phyloP scores from a whole-genome alignment of 2,113 vertebrate species.

The Sander vitreus region DNA sequence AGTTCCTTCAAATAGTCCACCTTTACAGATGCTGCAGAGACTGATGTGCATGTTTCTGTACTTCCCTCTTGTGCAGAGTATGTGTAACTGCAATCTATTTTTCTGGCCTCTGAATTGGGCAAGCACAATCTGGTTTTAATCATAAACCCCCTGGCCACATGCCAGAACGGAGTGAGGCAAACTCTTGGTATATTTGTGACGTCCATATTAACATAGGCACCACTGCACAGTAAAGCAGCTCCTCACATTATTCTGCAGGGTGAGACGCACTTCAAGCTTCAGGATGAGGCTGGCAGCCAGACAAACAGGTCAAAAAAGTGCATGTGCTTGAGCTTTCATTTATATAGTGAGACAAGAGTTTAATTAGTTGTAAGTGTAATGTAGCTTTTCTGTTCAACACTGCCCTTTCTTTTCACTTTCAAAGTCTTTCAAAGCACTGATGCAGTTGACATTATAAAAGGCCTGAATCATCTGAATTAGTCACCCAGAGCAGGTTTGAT shows the following conservation, averaged over 20 bases:
- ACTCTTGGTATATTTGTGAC: constrained; percentile 75
- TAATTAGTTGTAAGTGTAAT: constrained; percentile 5
- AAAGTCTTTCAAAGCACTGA: constrained; percentile 6
- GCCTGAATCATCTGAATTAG: constrained; percentile 61
- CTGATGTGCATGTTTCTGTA: constrained; percentile 47
- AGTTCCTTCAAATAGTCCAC: constrained; percentile 32
- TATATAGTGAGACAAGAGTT: constrained; percentile 22
- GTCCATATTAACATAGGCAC: constrained; percentile 71
- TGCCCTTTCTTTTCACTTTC: constrained; percentile 24
- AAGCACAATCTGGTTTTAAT: constrained; percentile 85
- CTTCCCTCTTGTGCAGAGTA: constrained; percentile 83
- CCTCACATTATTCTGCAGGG: constrained; percentile 30
- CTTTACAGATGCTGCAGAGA: constrained; percentile 48
- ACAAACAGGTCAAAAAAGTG: neutral
- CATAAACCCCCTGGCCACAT: constrained; percentile 76
- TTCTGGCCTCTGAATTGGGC: constrained; percentile 68
- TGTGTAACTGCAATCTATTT: constrained; percentile 81
- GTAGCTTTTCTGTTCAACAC: neutral
- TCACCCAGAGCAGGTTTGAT: constrained; percentile 50
- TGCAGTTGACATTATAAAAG: constrained; percentile 44
- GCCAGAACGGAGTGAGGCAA: constrained; percentile 74
- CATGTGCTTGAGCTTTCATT: neutral
- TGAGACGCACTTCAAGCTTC: constrained; percentile 10
- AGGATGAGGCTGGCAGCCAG: constrained; percentile 32
- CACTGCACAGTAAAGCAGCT: constrained; percentile 22